Evolutionary conservation across 2,888 invertebrate genomes (phyloP), one percentile per base, ranked within the genome.

Genomic region (Dastarcus helophoroides): DNA sequence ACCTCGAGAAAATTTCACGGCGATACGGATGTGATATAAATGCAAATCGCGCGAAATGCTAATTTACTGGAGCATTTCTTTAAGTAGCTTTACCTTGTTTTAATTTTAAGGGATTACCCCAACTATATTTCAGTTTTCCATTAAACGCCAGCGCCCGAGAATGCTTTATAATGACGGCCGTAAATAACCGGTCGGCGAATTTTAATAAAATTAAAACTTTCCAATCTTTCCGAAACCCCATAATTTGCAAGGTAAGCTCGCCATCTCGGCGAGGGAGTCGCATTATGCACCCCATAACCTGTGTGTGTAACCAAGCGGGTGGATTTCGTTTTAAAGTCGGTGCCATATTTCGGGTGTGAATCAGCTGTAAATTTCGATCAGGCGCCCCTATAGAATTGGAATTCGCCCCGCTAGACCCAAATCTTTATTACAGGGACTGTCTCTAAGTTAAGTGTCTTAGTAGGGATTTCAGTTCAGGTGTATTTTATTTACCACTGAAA

Each of bases 401-500:
- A 48, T 38, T 38, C 33, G 24, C 37, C 40, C 32, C 39, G 39
- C 43, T 41, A 41, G 36, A 40, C 38, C 44, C 49, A 51, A 50
- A 53, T 50, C 53, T 52, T 51, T 52, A 52, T 51, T 50, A 50
- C 46, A 45, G 43, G 35, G 37, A 35, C 39, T 48, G 45, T 49
- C 47, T 49, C 49, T 51, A 51, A 52, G 50, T 54, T 47, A 48
- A 51, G 49, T 43, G 47, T 46, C 46, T 48, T 48, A 47, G 47
- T 48, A 46, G 40, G 29, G 46, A 44, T 44, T 44, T 46, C 43
- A 44, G 39, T n/a, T n/a, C n/a, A n/a, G n/a, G n/a, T n/a, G n/a
- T n/a, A n/a, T n/a, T n/a, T n/a, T n/a, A n/a, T n/a, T n/a, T n/a
- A n/a, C n/a, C n/a, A n/a, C n/a, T n/a, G n/a, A n/a, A n/a, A n/a